Percentiles rank a stretch among this genome's conserved stretches.
These are phyloP conservation scores for Tauraco erythrolophus DNA, from an alignment of 2,113 vertebrate species.

Conservation along the genomic window DNA sequence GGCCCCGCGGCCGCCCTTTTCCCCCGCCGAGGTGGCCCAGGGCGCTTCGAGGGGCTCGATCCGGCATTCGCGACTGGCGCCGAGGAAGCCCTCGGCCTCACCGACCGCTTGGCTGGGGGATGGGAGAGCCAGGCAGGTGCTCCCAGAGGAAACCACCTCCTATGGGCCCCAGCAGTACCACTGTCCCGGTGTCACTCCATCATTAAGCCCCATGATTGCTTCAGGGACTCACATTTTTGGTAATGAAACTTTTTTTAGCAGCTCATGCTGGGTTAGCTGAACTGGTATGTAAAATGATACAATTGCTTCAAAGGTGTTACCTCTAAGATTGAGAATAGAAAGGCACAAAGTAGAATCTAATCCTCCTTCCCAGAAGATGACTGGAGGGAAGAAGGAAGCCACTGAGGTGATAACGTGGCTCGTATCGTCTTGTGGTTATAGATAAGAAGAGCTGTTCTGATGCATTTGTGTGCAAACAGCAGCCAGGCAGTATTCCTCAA, in stretches of 20 bases:
- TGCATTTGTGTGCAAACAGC: no score
- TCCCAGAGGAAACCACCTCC: rapidly evolving
- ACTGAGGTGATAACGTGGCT: not conserved
- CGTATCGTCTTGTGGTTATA: not conserved
- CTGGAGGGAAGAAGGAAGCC: not conserved
- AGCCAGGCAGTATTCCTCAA: not conserved
- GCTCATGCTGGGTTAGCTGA: not conserved
- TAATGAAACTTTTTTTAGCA: rapidly evolving
- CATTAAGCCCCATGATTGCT: not conserved
- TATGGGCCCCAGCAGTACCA: rapidly evolving
- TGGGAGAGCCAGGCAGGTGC: rapidly evolving
- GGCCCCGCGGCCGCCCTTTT: rapidly evolving
- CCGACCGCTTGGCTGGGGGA: rapidly evolving
- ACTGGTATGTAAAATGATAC: rapidly evolving
- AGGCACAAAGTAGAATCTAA: not conserved
- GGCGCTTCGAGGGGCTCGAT: rapidly evolving
- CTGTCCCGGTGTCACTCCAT: rapidly evolving
- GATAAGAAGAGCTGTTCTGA: not conserved
- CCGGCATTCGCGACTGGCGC: rapidly evolving
- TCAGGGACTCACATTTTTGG: rapidly evolving
- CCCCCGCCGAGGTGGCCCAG: rapidly evolving
- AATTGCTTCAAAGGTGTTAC: rapidly evolving
- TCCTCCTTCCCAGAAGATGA: not conserved
- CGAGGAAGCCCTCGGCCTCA: rapidly evolving
- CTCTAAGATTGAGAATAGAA: not conserved